Evolutionary conservation across 2,797 vertebrate genomes (phyloP), one percentile per base, ranked within the genome.

Genomic region (Eulemur albifrons): DNA sequence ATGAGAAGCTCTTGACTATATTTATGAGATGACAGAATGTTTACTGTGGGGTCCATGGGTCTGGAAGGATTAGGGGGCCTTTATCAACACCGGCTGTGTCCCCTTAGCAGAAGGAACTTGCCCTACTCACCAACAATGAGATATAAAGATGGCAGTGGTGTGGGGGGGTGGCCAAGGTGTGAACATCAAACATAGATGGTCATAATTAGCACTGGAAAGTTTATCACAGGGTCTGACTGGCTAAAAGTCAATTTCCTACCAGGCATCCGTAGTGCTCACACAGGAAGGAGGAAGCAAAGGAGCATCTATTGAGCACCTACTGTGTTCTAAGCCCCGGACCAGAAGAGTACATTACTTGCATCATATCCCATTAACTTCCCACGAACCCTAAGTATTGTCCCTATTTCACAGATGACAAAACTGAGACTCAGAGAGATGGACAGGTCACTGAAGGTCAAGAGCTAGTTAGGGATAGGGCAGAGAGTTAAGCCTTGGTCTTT

Each of bases 321-420:
- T 43, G 18, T 23, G 15, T 89, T 20, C 80, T 2, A 25, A 50
- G 72, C 18, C 38, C 86, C 30, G 21, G 25, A 25, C 18, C 8
- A 25, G 17, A 57, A n/a, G 9, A 52, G 3, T 5, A 4, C 32
- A 52, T 35, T 1, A 1, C 14, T 12, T 21, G 2, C 1, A 12
- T 79, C 63, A 57, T 21, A 4, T 45, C 17, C 65, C 20, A 17
- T 52, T 81, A 25, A 43, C 25, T 50, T 88, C 89, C 25, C 23
- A 4, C 40, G 38, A 77, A 45, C 30, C 7, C 40, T 1, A 32
- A 50, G n/a, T 25, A 7, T 25, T 61, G 40, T 43, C 48, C 35
- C 67, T 63, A 5, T 50, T 50, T 73, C 65, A 82, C 18, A 7
- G 50, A 50, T 30, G 45, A 32, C 30, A 52, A 80, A 50, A 65